A percentile compares a stretch with the other conserved stretches of the same genome.
phyloP scores from a whole-genome alignment of 2,113 vertebrate species.

The Chaetodon trifascialis region DNA sequence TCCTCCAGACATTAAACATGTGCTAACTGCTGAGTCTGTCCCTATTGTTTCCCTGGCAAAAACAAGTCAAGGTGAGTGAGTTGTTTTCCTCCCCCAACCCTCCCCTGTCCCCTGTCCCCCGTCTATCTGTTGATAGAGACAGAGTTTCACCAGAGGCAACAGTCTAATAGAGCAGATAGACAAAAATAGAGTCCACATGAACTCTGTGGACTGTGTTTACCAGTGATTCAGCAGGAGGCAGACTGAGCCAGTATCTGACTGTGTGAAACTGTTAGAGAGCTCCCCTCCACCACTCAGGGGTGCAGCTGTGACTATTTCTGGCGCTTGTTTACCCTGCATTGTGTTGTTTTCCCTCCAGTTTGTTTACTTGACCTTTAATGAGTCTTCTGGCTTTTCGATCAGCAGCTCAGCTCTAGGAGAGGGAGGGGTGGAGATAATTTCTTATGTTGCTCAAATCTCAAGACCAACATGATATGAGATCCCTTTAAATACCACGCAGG shows the following conservation, averaged over 20 bases:
- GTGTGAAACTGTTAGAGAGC: constrained; percentile 17
- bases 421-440: background rate
- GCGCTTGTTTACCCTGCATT: constrained; percentile 58
- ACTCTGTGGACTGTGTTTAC: constrained; percentile 64
- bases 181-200: constrained; percentile 65
- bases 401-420: constrained; percentile 22
- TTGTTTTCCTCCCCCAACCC: constrained; percentile 11
- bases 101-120: background rate
- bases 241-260: background rate
- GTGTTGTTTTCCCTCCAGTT: constrained; percentile 35
- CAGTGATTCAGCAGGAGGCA: constrained; percentile 11
- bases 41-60: constrained; percentile 40
- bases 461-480: background rate
- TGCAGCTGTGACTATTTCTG: constrained; percentile 59
- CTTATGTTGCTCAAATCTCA: background rate
- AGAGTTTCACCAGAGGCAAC: constrained; percentile 33
- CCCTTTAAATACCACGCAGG: background rate
- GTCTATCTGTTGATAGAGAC: constrained; percentile 21
- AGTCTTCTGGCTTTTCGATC: constrained; percentile 34
- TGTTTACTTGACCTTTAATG: constrained; percentile 69
- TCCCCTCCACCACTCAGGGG: background rate
- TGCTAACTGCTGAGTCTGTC: constrained; percentile 28
- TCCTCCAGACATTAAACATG: constrained; percentile 21
- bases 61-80: constrained; percentile 36
- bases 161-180: constrained; percentile 36